These are phyloP conservation scores for Polypterus senegalus DNA, from an alignment of 2,113 vertebrate species.

Conservation along the genomic window DNA sequence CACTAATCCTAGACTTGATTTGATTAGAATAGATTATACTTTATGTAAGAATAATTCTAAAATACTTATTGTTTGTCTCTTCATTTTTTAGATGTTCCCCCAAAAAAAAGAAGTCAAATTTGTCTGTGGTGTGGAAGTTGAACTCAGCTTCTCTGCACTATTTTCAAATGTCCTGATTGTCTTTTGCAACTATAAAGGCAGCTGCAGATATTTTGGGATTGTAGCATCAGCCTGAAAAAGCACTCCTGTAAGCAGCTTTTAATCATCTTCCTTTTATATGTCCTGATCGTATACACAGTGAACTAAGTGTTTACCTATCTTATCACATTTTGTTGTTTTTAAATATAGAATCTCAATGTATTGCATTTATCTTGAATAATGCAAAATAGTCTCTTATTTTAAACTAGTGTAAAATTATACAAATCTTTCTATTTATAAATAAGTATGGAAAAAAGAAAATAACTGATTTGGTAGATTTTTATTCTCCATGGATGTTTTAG, in stretches of 20 bases:
- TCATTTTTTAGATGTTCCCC: conserved; percentile 37
- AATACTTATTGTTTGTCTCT: no score
- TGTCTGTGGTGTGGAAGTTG: conserved; percentile 40
- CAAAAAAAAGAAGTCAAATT: conserved; percentile 40
- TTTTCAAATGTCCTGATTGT: conserved; percentile 65
- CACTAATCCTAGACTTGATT: no score
- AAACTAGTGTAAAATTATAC: no score
- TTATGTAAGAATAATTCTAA: no score
- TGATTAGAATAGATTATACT: no score
- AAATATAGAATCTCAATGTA: not conserved
- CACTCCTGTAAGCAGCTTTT: conserved; percentile 44
- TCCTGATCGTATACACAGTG: not conserved
- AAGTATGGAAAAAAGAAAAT: no score
- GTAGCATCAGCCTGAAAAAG: conserved; percentile 41
- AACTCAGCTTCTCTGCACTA: conserved; percentile 55
- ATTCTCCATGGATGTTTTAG: no score
- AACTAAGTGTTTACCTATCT: not conserved
- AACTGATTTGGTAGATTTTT: no score
- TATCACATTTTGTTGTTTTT: not conserved
- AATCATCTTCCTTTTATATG: not conserved
- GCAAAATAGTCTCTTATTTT: not conserved
- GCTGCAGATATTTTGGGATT: conserved; percentile 27
- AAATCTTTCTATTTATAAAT: no score
- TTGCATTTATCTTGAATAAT: not conserved
- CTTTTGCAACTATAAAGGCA: conserved; percentile 51